Percentiles rank a stretch among this genome's conserved stretches.
These are phyloP conservation scores for Polymixis flavicincta DNA, from an alignment of 2,888 invertebrate species.

Conservation along the genomic window DNA sequence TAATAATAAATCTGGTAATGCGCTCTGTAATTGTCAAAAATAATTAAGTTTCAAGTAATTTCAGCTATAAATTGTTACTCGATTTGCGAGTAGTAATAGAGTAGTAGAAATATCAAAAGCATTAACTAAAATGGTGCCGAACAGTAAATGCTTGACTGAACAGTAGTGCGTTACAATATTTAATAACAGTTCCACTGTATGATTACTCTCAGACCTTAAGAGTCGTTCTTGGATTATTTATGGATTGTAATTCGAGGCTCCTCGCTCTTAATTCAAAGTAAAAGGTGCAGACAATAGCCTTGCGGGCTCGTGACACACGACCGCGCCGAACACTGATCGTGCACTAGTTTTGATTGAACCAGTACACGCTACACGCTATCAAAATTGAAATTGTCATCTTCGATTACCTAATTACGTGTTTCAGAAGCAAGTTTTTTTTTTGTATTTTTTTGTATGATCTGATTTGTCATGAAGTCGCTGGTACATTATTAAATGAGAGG, in stretches of 20 bases:
- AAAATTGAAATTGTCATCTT: conserved; percentile 45
- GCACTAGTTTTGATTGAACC: conserved; percentile 53
- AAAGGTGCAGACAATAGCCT: conserved; percentile 83
- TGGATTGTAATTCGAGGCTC: conserved; percentile 80
- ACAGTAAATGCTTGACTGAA: conserved; percentile 43
- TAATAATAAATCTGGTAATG: not conserved
- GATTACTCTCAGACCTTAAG: conserved; percentile 78
- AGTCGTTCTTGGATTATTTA: conserved; percentile 82
- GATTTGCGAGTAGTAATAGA: conserved; percentile 6
- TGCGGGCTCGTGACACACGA: conserved; percentile 78
- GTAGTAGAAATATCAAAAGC: conserved; percentile 23
- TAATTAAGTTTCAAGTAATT: not conserved
- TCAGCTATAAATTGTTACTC: conserved; percentile 4
- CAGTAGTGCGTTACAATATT: conserved; percentile 59
- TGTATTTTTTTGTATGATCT: not conserved
- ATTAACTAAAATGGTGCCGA: conserved; percentile 19
- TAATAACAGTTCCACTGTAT: conserved; percentile 66
- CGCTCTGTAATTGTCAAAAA: not conserved
- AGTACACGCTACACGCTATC: conserved; percentile 43
- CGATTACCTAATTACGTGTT: conserved; percentile 25
- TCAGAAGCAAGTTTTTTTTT: not conserved
- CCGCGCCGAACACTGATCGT: conserved; percentile 56
- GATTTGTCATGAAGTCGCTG: not conserved
- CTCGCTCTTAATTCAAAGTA: conserved; percentile 82
- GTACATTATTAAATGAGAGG: not conserved